Evolutionary conservation across 2,113 vertebrate genomes (phyloP).

Genomic region (Paratilapia polleni): DNA sequence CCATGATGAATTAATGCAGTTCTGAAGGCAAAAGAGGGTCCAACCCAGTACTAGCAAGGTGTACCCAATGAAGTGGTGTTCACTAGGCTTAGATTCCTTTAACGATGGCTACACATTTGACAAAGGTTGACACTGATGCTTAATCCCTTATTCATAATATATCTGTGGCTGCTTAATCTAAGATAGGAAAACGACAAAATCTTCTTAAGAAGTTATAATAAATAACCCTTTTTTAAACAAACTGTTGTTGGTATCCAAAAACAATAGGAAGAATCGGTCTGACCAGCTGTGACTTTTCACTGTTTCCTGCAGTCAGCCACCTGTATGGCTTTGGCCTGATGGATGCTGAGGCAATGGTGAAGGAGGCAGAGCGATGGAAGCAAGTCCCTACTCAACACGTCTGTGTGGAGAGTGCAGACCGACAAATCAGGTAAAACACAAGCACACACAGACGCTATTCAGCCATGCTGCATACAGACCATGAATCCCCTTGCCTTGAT

Average conservation of each 20-base stretch:
- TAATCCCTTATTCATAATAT: too few species aligned
- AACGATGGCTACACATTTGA: not conserved
- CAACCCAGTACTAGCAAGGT: too few species aligned
- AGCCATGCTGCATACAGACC: too few species aligned
- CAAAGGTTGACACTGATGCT: not conserved
- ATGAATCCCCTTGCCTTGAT: too few species aligned
- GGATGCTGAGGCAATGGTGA: constrained; percentile 99
- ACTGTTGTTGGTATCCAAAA: not conserved
- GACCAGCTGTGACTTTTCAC: not conserved
- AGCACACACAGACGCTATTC: not conserved
- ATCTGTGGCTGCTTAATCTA: not conserved
- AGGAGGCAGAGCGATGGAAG: constrained; percentile 96
- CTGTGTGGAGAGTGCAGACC: constrained; percentile 95
- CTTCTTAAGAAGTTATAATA: not conserved
- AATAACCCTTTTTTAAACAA: not conserved
- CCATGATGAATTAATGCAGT: too few species aligned
- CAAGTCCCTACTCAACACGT: constrained; percentile 93
- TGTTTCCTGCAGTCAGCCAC: constrained; percentile 76
- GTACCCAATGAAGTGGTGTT: too few species aligned
- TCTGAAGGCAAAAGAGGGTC: too few species aligned
- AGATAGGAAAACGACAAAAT: not conserved
- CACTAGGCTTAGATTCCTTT: not conserved
- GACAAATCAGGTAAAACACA: constrained; percentile 91
- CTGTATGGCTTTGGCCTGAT: constrained; percentile 98
- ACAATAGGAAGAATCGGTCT: not conserved